phyloP scores from a whole-genome alignment of 2,888 invertebrate genomes.

The Tetanocera ferruginea region DNA sequence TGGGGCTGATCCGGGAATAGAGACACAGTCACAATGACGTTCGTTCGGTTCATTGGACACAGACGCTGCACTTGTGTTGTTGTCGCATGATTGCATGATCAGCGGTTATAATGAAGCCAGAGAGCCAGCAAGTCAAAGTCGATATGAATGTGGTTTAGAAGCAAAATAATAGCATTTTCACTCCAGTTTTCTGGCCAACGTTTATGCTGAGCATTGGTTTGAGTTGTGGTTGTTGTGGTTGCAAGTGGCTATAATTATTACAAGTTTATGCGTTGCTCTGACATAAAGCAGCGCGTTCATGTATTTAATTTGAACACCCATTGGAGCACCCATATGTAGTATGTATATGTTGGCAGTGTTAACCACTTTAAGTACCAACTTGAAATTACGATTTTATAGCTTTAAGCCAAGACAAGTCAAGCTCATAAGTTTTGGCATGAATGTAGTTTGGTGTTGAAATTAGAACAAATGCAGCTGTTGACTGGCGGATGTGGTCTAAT shows the following conservation, averaged over 20 bases:
- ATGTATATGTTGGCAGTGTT: neutral
- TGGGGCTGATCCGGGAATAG: neutral
- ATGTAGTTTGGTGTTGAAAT: constrained; percentile 30
- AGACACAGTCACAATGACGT: neutral
- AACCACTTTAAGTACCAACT: constrained; percentile 4
- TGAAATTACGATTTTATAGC: neutral
- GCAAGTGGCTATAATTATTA: constrained; percentile 39
- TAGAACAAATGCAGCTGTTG: constrained; percentile 30
- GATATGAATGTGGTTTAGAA: constrained; percentile 6
- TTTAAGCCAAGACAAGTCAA: neutral
- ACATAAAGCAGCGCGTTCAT: constrained; percentile 25
- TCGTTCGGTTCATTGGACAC: neutral
- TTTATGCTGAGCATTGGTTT: neutral
- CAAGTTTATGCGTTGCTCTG: constrained; percentile 44
- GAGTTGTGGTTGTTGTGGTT: constrained; percentile 4
- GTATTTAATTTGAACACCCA: constrained; percentile 15
- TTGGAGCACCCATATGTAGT: neutral
- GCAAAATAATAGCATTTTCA: constrained; percentile 27
- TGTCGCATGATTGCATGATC: constrained; percentile 36
- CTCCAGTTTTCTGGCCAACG: neutral
- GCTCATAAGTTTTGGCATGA: neutral
- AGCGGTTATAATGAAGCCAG: constrained; percentile 11
- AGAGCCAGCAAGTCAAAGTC: neutral
- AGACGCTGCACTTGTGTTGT: neutral
- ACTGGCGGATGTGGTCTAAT: neutral